A percentile compares a stretch with the other conserved stretches of the same genome.
phyloP scores from a whole-genome alignment of 2,797 vertebrate species.

The Apodemus agrarius region DNA sequence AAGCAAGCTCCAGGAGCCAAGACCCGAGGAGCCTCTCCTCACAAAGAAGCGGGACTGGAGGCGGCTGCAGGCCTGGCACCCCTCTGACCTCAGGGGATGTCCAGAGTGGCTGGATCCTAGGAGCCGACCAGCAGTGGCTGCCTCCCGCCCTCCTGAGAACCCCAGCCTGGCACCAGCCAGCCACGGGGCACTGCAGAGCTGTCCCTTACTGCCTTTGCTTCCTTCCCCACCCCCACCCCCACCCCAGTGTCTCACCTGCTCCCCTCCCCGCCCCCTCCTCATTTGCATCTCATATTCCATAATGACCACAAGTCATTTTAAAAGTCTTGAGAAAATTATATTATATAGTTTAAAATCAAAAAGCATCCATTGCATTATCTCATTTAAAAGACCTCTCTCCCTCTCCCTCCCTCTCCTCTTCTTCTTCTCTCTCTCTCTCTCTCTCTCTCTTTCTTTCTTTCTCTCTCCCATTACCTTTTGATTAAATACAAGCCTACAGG shows the following conservation, averaged over 20 bases:
- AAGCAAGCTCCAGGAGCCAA: no score
- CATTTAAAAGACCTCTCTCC: neutral
- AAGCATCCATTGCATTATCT: neutral
- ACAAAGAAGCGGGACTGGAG: neutral
- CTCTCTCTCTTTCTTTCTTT: no score
- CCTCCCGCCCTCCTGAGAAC: neutral
- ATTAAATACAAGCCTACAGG: neutral
- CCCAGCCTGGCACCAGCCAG: neutral
- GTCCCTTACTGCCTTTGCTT: neutral
- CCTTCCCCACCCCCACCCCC: no score
- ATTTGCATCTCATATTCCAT: neutral
- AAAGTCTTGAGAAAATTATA: neutral
- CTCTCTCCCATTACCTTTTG: neutral
- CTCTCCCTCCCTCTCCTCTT: no score
- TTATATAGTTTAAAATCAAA: neutral
- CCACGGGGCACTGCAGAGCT: neutral
- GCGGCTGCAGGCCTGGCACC: neutral
- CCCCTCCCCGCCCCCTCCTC: neutral
- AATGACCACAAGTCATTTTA: neutral
- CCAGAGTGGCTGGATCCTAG: neutral
- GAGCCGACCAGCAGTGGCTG: no score
- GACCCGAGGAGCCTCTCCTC: neutral
- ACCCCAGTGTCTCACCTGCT: rapidly evolving
- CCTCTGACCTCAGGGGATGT: neutral
- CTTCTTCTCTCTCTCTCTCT: no score